Percentiles rank a stretch among this genome's conserved stretches.
Conservation (phyloP, 1,140 invertebrate genomes). For the Eupeodes corollae region DNA sequence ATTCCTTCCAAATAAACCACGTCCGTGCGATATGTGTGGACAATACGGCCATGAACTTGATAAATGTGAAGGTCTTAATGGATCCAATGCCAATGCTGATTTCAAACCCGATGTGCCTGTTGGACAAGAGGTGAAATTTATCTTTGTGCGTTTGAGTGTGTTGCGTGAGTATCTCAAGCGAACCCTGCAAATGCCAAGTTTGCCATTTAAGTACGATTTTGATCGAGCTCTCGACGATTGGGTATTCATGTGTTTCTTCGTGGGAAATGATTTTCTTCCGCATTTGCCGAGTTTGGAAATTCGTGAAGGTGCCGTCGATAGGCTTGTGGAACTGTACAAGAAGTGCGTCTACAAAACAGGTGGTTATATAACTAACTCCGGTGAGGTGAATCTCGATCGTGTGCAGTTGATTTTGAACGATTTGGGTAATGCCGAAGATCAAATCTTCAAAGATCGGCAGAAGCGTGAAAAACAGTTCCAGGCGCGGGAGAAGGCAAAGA, state of each 20-base stretch:
- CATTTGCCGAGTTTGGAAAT: constrained; percentile 98
- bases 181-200: constrained; percentile 83
- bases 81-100: constrained; percentile 27
- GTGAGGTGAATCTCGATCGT: constrained; percentile 80
- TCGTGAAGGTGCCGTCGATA: constrained; percentile 92
- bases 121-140: constrained; percentile 65
- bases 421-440: constrained; percentile 89
- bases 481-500: constrained; percentile 61
- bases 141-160: constrained; percentile 85
- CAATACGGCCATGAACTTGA: constrained; percentile 94
- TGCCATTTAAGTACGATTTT: constrained; percentile 83
- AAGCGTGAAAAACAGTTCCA: constrained; percentile 73
- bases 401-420: constrained; percentile 92
- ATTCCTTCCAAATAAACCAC: constrained; percentile 94
- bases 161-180: constrained; percentile 89
- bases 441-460: constrained; percentile 91
- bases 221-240: constrained; percentile 93
- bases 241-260: constrained; percentile 99
- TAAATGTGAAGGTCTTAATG: constrained; percentile 68
- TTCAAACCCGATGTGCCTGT: constrained; percentile 40
- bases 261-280: constrained; percentile 98
- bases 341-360: constrained; percentile 86
- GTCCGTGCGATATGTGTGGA: constrained; percentile 93
- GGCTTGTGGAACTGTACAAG: constrained; percentile 90
- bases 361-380: constrained; percentile 91